These are phyloP conservation scores for Imbricaverruca yamaguchii DNA, from an alignment of 2,888 invertebrate species.

Conservation along the genomic window DNA sequence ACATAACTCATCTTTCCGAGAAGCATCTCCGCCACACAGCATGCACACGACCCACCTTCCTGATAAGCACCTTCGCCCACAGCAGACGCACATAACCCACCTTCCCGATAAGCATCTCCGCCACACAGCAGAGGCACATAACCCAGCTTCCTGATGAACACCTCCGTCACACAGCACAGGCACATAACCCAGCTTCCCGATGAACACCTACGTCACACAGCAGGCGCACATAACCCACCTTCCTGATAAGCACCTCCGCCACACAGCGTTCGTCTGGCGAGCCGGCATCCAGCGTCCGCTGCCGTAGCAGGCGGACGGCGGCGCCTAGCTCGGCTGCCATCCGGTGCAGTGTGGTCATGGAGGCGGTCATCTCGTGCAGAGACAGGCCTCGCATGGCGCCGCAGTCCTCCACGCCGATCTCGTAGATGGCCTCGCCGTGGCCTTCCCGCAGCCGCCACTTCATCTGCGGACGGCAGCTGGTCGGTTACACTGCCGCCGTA, in stretches of 20 bases:
- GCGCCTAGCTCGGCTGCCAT: constrained; percentile 88
- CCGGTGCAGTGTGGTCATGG: constrained; percentile 69
- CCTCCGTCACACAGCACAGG: no score
- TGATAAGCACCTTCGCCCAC: no score
- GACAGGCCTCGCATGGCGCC: constrained; percentile 79
- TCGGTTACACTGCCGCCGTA: no score
- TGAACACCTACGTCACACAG: no score
- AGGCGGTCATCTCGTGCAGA: constrained; percentile 73
- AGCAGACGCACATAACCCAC: no score
- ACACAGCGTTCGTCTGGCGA: constrained; percentile 50
- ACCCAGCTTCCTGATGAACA: no score
- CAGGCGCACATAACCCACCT: constrained; percentile 46
- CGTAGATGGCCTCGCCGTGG: constrained; percentile 94
- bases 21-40: no score
- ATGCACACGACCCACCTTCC: no score
- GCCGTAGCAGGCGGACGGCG: constrained; percentile 63
- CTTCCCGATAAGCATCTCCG: no score
- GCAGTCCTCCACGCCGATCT: constrained; percentile 88
- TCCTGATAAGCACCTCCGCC: constrained; percentile 80
- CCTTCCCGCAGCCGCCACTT: constrained; percentile 97
- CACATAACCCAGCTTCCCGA: no score
- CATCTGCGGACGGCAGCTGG: constrained; percentile 50
- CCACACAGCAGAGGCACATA: no score
- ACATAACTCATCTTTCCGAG: no score
- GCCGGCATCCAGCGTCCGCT: constrained; percentile 49